phyloP scores from a whole-genome alignment of 2,113 vertebrate species.

The Lagopus leucura region DNA sequence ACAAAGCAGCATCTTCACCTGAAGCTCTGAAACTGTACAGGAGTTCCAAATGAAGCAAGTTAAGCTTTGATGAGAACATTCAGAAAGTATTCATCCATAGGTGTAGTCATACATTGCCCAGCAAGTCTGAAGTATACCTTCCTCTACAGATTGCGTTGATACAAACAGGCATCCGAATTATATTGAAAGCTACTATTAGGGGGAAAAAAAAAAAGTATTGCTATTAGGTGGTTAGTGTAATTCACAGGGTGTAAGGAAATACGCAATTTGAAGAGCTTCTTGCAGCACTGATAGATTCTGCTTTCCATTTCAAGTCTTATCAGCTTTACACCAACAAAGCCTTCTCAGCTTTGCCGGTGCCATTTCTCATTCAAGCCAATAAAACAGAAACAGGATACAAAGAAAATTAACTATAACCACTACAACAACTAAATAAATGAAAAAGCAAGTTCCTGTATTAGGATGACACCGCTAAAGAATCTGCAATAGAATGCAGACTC shows the following conservation, averaged over 20 bases:
- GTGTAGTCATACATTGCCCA: constrained; percentile 13
- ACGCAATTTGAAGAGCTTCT: background rate
- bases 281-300: background rate
- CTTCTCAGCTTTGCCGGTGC: background rate
- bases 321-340: background rate
- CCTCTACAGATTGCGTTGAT: background rate
- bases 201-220: background rate
- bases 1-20: background rate
- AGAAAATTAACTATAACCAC: background rate
- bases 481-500: background rate
- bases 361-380: background rate
- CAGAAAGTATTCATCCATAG: background rate
- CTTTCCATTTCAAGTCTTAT: background rate
- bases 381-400: background rate
- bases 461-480: background rate
- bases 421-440: background rate
- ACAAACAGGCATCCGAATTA: background rate
- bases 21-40: background rate
- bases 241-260: constrained; percentile 7
- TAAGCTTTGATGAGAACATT: constrained; percentile 13
- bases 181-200: background rate
- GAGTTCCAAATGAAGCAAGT: background rate
- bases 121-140: background rate
- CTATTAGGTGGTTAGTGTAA: background rate
- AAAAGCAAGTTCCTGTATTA: background rate